These are phyloP conservation scores for Procambarus clarkii DNA, from an alignment of 1,140 invertebrate species.

Conservation along the genomic window DNA sequence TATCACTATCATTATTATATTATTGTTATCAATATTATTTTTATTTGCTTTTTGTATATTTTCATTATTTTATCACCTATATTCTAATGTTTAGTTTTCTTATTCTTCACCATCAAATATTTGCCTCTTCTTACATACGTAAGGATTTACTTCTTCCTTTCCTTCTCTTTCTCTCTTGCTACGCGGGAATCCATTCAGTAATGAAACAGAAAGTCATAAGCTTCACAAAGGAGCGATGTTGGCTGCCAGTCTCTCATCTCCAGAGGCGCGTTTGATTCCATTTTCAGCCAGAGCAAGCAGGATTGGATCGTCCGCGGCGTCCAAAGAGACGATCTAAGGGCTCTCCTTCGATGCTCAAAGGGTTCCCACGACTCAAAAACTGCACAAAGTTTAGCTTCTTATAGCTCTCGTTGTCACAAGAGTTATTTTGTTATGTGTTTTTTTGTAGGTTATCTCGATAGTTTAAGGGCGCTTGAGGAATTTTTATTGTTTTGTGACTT, in stretches of 20 bases:
- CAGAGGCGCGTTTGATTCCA: conserved; percentile 12
- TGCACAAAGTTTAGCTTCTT: neutral
- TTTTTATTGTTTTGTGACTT: too few relatives aligned
- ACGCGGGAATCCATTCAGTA: conserved; percentile 1
- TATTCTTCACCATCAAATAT: too few relatives aligned
- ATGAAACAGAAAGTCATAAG: conserved; percentile 16
- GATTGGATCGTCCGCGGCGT: neutral
- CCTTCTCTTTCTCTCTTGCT: neutral
- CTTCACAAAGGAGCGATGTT: conserved; percentile 3
- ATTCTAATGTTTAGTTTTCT: neutral
- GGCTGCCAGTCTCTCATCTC: neutral
- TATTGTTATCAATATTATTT: neutral
- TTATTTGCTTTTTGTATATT: too few relatives aligned
- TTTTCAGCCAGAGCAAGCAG: conserved; percentile 12
- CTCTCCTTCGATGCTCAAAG: conserved; percentile 1
- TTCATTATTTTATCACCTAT: neutral
- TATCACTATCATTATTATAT: too few relatives aligned
- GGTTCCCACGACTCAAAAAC: neutral
- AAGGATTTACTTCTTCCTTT: neutral
- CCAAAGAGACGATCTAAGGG: neutral
- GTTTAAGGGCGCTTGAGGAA: too few relatives aligned
- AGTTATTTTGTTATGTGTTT: neutral
- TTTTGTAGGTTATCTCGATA: too few relatives aligned
- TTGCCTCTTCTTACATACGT: too few relatives aligned
- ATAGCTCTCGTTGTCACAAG: neutral